Conservation (phyloP, 2,113 vertebrate genomes). For the Alethe castanea region DNA sequence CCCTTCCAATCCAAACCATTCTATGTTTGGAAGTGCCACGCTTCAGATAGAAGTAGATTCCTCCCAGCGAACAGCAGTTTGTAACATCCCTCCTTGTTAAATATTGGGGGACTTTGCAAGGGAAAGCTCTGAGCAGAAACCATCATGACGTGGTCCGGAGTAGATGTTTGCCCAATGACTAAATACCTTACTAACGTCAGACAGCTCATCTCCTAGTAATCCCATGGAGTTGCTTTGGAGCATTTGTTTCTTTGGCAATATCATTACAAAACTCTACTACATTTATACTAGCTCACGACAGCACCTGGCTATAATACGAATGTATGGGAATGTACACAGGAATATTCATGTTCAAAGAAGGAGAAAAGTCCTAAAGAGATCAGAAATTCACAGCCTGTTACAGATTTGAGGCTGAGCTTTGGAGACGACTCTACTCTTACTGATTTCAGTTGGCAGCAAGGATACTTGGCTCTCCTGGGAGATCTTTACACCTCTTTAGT, state of each 20-base stretch:
- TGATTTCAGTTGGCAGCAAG: neutral
- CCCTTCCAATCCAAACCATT: neutral
- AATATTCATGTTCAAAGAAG: neutral
- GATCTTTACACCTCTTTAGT: neutral
- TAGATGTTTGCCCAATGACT: neutral
- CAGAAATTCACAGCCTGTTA: neutral
- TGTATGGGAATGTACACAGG: neutral
- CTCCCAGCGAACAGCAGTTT: fast-evolving
- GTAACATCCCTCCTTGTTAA: neutral
- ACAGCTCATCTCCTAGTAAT: neutral
- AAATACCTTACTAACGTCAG: neutral
- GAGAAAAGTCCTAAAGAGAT: neutral
- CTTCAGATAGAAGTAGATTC: neutral
- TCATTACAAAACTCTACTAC: neutral
- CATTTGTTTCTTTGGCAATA: neutral
- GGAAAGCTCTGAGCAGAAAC: neutral
- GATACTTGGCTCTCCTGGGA: neutral
- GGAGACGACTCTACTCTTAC: neutral
- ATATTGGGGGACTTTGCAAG: neutral
- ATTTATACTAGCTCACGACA: neutral
- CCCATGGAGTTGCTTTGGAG: neutral
- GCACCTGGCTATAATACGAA: neutral
- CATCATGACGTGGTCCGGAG: neutral
- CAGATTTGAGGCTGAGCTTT: neutral
- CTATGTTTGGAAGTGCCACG: neutral